These are phyloP conservation scores for Lichenostomus cassidix DNA, from an alignment of 2,113 vertebrate species.

Conservation along the genomic window DNA sequence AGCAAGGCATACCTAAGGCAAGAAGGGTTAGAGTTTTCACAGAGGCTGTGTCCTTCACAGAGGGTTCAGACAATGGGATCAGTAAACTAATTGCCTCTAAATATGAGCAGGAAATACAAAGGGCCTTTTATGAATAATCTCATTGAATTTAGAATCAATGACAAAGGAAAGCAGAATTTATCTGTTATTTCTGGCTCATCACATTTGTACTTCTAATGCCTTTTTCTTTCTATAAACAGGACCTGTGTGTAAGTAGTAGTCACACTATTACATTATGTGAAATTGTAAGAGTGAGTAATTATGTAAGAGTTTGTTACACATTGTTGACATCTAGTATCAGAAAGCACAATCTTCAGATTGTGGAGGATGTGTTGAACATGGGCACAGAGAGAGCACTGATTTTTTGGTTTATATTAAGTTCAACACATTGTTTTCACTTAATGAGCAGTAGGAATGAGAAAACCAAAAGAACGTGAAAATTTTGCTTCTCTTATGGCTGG, in stretches of 20 bases:
- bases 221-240: not conserved
- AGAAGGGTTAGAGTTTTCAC: not conserved
- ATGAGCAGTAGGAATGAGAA: not conserved
- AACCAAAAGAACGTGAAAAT: not conserved
- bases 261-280: not conserved
- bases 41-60: not conserved
- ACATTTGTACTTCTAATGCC: not conserved
- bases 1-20: not conserved
- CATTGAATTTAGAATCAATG: not conserved
- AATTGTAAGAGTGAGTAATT: not conserved
- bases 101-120: not conserved
- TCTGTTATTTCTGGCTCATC: not conserved
- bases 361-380: not conserved
- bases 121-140: not conserved
- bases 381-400: not conserved
- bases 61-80: not conserved
- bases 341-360: not conserved
- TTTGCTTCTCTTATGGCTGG: not conserved
- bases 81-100: not conserved
- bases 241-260: not conserved
- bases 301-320: not conserved
- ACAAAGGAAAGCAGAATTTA: not conserved
- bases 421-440: not conserved
- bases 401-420: not conserved
- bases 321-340: not conserved